Conservation (phyloP, 2,888 invertebrate genomes). For the Hylaea fasciaria region DNA sequence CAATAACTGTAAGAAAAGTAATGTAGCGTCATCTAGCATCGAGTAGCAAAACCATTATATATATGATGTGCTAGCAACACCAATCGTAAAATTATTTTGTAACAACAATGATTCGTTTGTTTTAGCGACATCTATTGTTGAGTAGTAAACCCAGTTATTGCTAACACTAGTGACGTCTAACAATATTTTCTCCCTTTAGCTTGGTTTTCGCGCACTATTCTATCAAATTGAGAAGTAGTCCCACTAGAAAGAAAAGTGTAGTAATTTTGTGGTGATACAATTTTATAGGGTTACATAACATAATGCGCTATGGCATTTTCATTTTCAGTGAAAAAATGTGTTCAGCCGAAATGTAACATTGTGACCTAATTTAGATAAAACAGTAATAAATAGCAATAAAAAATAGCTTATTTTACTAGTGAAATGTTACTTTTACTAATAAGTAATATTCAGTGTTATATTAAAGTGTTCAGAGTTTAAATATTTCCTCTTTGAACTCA, state of each 20-base stretch:
- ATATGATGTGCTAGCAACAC: too few species aligned
- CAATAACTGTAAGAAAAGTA: too few species aligned
- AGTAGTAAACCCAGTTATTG: constrained; percentile 32
- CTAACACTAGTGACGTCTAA: constrained; percentile 45
- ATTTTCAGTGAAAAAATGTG: constrained; percentile 53
- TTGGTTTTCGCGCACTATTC: constrained; percentile 58
- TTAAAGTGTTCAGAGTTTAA: constrained; percentile 8
- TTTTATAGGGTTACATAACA: constrained; percentile 46
- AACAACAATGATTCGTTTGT: background rate
- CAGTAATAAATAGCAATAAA: constrained; percentile 9
- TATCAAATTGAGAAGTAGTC: constrained; percentile 45
- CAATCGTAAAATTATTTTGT: background rate
- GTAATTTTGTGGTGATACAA: constrained; percentile 29
- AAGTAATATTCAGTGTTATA: constrained; percentile 15
- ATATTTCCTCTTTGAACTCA: constrained; percentile 11
- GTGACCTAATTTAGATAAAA: constrained; percentile 58
- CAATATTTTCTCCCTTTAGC: constrained; percentile 20
- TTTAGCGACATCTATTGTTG: constrained; percentile 43
- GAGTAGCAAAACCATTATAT: too few species aligned
- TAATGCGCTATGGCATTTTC: constrained; percentile 59
- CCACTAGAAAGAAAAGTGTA: background rate
- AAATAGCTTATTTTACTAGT: background rate
- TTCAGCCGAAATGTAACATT: constrained; percentile 63
- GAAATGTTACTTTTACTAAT: constrained; percentile 2
- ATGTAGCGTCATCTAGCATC: too few species aligned